Percentiles rank a stretch among this genome's conserved stretches.
These are phyloP conservation scores for Urocyon cinereoargenteus DNA, from an alignment of 2,797 vertebrate species.

Conservation along the genomic window DNA sequence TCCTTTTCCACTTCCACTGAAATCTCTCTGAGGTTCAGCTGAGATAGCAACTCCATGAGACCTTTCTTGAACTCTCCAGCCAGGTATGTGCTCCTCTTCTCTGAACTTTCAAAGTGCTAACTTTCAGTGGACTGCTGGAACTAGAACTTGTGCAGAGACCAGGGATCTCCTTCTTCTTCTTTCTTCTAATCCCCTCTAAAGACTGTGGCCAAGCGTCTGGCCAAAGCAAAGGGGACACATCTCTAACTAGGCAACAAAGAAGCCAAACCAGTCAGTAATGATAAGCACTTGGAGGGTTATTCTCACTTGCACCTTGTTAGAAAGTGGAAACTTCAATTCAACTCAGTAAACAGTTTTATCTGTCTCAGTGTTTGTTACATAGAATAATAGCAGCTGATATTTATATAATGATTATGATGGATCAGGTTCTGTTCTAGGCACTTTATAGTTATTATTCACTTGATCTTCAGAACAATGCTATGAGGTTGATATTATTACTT, in stretches of 20 bases:
- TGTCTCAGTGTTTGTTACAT: neutral
- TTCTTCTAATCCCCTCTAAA: neutral
- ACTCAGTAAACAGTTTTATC: neutral
- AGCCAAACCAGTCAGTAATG: neutral
- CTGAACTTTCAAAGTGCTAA: neutral
- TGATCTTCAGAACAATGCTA: constrained; percentile 4
- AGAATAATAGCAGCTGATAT: constrained; percentile 25
- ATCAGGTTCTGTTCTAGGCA: neutral
- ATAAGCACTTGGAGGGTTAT: neutral
- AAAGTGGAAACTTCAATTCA: neutral
- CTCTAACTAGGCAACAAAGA: neutral
- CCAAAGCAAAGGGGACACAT: neutral
- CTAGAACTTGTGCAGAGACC: neutral
- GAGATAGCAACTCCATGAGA: neutral
- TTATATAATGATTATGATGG: neutral
- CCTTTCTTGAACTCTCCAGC: neutral
- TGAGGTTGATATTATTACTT: neutral
- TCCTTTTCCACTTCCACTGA: neutral
- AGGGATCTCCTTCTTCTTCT: neutral
- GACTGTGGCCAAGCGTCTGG: neutral
- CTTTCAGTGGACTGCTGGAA: neutral
- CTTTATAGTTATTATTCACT: neutral
- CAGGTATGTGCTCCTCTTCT: neutral
- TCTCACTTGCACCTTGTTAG: neutral
- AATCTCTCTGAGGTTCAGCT: neutral